phyloP scores from a whole-genome alignment of 2,888 invertebrate genomes.

The Leptura quadrifasciata region DNA sequence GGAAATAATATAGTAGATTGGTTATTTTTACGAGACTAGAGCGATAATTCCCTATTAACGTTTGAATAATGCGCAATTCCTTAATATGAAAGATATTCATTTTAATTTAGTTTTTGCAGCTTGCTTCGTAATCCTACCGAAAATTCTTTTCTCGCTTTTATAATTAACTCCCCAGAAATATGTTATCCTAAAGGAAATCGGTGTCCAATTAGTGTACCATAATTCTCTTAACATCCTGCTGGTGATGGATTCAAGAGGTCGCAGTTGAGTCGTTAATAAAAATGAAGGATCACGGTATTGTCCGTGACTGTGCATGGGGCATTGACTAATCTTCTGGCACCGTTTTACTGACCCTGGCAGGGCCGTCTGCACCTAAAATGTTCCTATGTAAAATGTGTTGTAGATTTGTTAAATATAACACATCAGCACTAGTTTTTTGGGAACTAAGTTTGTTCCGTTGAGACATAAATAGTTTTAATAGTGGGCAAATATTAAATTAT shows the following conservation, averaged over 20 bases:
- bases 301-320: slow-evolving; percentile 58
- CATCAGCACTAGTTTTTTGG: too few species aligned
- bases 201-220: slow-evolving; percentile 54
- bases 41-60: too few species aligned
- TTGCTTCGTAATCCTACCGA: neutral
- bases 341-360: slow-evolving; percentile 52
- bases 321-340: slow-evolving; percentile 61
- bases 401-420: too few species aligned
- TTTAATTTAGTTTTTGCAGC: too few species aligned
- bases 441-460: too few species aligned
- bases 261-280: slow-evolving; percentile 59
- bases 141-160: slow-evolving; percentile 25
- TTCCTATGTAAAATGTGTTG: neutral
- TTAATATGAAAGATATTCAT: too few species aligned
- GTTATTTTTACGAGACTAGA: too few species aligned
- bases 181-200: slow-evolving; percentile 49
- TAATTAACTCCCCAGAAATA: slow-evolving; percentile 33
- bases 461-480: too few species aligned
- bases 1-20: too few species aligned
- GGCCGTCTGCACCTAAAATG: slow-evolving; percentile 13
- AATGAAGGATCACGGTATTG: slow-evolving; percentile 54
- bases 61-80: too few species aligned
- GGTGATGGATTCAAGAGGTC: slow-evolving; percentile 56
- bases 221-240: slow-evolving; percentile 52
- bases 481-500: too few species aligned